Base-by-base conservation (phyloP, 2,888 invertebrate species). In the Calameuta idolon region DNA sequence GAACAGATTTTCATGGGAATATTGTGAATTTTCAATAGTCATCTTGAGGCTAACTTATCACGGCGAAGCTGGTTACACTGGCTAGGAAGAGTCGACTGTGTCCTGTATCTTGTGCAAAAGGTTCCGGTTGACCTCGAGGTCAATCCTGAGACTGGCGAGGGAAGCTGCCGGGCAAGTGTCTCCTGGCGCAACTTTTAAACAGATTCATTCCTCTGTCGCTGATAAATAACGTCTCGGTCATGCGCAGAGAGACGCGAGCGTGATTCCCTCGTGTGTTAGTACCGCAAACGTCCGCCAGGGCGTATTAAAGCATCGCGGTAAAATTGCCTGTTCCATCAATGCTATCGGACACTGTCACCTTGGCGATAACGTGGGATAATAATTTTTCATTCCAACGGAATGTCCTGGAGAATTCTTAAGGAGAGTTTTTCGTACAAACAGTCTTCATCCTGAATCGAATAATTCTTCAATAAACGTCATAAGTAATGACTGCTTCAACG, bases 161-260 rank as follows among this genome's bases (percentile, higher is more conserved):
- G 23, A 35, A 33, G 37, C 35, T 35, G 74, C 35, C 30, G 30
- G 33, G n/a, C 30, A 30, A 37, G 74, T 37, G 35, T 37, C 74
- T 35, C 37, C 35, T n/a, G 35, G 5, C 35, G 35, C 33, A 12
- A 74, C 74, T 74, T 35, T 74, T 30, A 74, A 74, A 33, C 15
- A 35, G 33, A 5, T n/a, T 74, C 74, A 30, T 74, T 30, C 37
- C 74, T 74, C 74, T 74, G 11, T 74, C 74, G 31, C 71, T 33
- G 71, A 71, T 71, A 71, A 55, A 55, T 55, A 55, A 55, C 2
- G 55, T 23, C 55, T 55, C 23, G 55, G 9, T 1, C 55, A 2
- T 55, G 55, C 55, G 23, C 9, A 55, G 55, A 23, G 55, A 55
- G 23, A 23, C 55, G 55, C 23, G 9, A 55, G 23, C 23, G 55